A percentile compares a stretch with the other conserved stretches of the same genome.
Evolutionary conservation across 2,888 invertebrate species (phyloP).

Genomic region (Keiferia lycopersicella): DNA sequence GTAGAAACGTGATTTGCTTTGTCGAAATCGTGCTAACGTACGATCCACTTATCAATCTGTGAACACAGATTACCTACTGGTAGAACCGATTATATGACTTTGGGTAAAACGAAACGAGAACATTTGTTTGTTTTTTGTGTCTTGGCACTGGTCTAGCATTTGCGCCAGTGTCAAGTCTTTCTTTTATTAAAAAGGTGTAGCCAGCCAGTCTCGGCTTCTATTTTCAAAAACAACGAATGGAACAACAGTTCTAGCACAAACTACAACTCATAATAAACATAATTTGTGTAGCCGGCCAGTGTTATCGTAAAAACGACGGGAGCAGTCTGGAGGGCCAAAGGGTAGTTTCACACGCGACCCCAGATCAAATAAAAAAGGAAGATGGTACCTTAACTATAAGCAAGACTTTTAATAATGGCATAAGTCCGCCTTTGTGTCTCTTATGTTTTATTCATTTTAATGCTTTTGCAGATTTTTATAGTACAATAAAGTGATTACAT

Average conservation of each 20-base stretch:
- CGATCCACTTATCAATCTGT: too few relatives aligned
- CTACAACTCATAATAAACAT: conserved; percentile 37
- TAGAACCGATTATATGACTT: too few relatives aligned
- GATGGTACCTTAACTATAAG: not conserved
- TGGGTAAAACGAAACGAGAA: too few relatives aligned
- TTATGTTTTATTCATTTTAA: too few relatives aligned
- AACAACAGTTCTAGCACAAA: conserved; percentile 7
- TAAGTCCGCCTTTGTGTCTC: too few relatives aligned
- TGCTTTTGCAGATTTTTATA: too few relatives aligned
- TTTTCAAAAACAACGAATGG: not conserved
- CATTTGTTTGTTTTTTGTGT: too few relatives aligned
- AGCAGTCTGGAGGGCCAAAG: conserved; percentile 52
- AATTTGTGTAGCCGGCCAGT: conserved; percentile 53
- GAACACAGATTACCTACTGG: too few relatives aligned
- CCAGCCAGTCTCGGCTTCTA: not conserved
- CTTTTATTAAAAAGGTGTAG: not conserved
- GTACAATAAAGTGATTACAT: too few relatives aligned
- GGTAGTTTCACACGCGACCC: conserved; percentile 31
- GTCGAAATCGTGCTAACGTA: too few relatives aligned
- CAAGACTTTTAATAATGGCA: not conserved
- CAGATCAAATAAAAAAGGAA: not conserved
- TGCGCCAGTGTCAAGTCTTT: not conserved
- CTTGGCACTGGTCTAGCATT: not conserved
- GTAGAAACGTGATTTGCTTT: too few relatives aligned
- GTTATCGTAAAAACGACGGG: conserved; percentile 58